Percentiles rank a stretch among this genome's conserved stretches.
Conservation (phyloP, 1,140 invertebrate species). For the Euglossa dilemma region DNA sequence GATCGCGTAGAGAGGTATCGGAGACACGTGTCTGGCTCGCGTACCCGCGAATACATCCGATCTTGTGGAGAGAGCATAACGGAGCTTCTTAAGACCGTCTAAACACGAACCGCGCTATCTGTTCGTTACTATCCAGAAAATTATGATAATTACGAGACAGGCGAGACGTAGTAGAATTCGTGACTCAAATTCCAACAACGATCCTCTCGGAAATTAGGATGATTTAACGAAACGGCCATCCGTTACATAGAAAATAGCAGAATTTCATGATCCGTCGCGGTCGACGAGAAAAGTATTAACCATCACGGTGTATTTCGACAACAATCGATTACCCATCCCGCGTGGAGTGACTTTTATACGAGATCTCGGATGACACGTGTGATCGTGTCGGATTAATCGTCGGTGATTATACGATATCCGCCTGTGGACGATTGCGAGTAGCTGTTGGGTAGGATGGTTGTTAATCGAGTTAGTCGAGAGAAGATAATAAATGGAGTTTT, state of each 20-base stretch:
- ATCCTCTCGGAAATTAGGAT: not conserved
- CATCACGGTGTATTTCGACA: not conserved
- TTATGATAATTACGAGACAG: conserved; percentile 23
- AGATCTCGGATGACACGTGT: not conserved
- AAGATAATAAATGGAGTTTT: not conserved
- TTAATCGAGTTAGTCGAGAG: not conserved
- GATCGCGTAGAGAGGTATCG: conserved; percentile 12
- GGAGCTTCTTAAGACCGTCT: conserved; percentile 34
- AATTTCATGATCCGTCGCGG: not conserved
- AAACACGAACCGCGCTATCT: conserved; percentile 32
- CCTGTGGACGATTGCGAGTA: not conserved
- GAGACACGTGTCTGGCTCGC: not conserved
- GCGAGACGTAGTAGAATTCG: conserved; percentile 1
- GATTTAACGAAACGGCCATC: not conserved
- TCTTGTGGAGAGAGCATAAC: conserved; percentile 79
- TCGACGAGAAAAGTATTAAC: not conserved
- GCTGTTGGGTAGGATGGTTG: not conserved
- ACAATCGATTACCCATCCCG: not conserved
- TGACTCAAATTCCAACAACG: conserved; percentile 6
- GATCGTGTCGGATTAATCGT: not conserved
- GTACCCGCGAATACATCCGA: conserved; percentile 13
- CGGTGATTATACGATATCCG: not conserved
- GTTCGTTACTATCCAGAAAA: conserved; percentile 63
- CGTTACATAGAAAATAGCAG: not conserved
- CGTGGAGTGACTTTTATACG: not conserved